Conservation (phyloP, 2,888 invertebrate genomes). For the Liodrosophila aerea region DNA sequence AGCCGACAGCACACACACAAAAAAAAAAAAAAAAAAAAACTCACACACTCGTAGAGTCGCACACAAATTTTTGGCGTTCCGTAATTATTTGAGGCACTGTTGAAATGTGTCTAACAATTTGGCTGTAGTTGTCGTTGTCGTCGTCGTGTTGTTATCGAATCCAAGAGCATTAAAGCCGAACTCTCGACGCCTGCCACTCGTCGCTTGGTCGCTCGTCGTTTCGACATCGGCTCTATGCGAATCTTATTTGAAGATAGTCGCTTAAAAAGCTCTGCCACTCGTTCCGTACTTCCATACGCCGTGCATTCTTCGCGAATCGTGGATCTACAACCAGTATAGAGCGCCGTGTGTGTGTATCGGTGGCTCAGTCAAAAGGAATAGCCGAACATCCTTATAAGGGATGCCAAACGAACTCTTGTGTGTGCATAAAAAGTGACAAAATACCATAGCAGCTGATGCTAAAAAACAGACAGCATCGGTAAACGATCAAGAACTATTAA, state of each 20-base stretch:
- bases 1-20: conserved; percentile 5
- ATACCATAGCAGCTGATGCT: too few relatives aligned
- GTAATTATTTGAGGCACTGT: conserved; percentile 77
- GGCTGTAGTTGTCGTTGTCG: too few relatives aligned
- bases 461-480: background rate
- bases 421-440: conserved; percentile 13
- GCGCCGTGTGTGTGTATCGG: conserved; percentile 48
- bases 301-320: conserved; percentile 70
- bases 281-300: conserved; percentile 66
- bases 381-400: conserved; percentile 49
- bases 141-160: conserved; percentile 46
- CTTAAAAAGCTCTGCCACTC: conserved; percentile 68
- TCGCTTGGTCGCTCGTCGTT: conserved; percentile 12
- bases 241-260: conserved; percentile 62
- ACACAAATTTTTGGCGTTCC: conserved; percentile 68
- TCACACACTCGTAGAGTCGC: too few relatives aligned
- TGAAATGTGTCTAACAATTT: conserved; percentile 56
- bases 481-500: conserved; percentile 17
- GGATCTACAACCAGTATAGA: conserved; percentile 30
- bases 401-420: conserved; percentile 49
- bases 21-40: conserved; percentile 4
- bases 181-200: conserved; percentile 32
- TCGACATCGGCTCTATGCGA: conserved; percentile 55
- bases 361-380: conserved; percentile 1
- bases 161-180: conserved; percentile 46